Evolutionary conservation across 1,140 invertebrate genomes (phyloP), one percentile per base, ranked within the genome.

Genomic region (Ericerus pela): DNA sequence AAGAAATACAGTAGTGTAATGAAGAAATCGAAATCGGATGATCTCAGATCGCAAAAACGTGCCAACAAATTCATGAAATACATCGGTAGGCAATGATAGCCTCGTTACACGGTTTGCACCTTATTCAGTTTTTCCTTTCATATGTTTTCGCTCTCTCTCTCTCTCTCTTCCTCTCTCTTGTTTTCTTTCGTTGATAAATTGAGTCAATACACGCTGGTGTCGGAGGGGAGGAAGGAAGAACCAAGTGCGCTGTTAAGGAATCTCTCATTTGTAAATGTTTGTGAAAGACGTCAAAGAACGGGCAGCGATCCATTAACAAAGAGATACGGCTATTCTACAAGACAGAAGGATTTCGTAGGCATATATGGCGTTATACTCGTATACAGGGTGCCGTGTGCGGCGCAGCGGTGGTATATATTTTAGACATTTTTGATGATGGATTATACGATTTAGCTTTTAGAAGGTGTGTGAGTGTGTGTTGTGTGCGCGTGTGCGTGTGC

Each of bases 191-290:
- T 47, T 47, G 41, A 47, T 47, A 47, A 47, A 47, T 47, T 47
- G 41, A 47, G 41, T 18, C 41, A 47, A 24, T 24, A 12, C n/a
- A 33, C 30, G 22, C 41, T n/a, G n/a, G n/a, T n/a, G n/a, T n/a
- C n/a, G n/a, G n/a, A n/a, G n/a, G 41, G 37, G 5, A 47, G 10
- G 26, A n/a, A 10, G 16, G 41, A 22, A 47, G 16, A 24, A 24
- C 20, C 26, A 47, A n/a, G n/a, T n/a, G n/a, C n/a, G n/a, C n/a
- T n/a, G n/a, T n/a, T 47, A 47, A 47, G 41, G 41, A 47, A 47
- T 47, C 41, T 47, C 41, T 47, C 41, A 47, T 47, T 47, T 47
- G 41, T 47, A 47, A 47, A 47, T 47, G 41, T 47, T 47, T 47
- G 41, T 47, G 41, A 47, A 47, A 47, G 41, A 47, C 41, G 41